Conservation (phyloP, 92 coral and sea anemone species). For the Palythoa caribaeorum region DNA sequence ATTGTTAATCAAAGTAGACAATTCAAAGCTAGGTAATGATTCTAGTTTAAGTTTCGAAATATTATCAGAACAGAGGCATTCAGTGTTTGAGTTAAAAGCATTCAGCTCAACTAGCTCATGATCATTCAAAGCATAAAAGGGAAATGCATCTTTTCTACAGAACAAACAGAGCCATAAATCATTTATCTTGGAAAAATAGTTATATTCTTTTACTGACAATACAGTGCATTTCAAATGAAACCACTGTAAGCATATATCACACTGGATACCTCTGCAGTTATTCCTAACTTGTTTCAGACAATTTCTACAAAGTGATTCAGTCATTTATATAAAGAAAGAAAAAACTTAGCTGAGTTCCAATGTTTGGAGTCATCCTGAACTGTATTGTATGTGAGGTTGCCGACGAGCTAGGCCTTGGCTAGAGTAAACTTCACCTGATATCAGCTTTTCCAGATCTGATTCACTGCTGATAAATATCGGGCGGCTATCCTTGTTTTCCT, state of each 20-base stretch:
- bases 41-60: conserved; percentile 40
- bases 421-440: neutral
- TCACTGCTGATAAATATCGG: conserved; percentile 5
- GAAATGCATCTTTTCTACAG: conserved; percentile 47
- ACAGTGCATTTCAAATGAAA: neutral
- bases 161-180: conserved; percentile 55
- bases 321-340: conserved; percentile 28
- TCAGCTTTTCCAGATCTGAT: conserved; percentile 44
- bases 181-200: neutral
- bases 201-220: neutral
- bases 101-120: conserved; percentile 44
- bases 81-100: conserved; percentile 59
- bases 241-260: neutral
- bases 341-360: conserved; percentile 44
- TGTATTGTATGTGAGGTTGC: neutral
- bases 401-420: conserved; percentile 37
- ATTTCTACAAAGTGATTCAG: conserved; percentile 44
- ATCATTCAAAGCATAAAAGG: conserved; percentile 33
- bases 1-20: conserved; percentile 45
- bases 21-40: conserved; percentile 54
- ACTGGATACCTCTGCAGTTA: too few relatives aligned
- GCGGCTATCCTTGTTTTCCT: conserved; percentile 43
- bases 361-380: conserved; percentile 19
- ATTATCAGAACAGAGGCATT: conserved; percentile 58
- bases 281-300: conserved; percentile 18